Base-by-base conservation (phyloP, 2,888 invertebrate species). In the Ectemnius continuus region DNA sequence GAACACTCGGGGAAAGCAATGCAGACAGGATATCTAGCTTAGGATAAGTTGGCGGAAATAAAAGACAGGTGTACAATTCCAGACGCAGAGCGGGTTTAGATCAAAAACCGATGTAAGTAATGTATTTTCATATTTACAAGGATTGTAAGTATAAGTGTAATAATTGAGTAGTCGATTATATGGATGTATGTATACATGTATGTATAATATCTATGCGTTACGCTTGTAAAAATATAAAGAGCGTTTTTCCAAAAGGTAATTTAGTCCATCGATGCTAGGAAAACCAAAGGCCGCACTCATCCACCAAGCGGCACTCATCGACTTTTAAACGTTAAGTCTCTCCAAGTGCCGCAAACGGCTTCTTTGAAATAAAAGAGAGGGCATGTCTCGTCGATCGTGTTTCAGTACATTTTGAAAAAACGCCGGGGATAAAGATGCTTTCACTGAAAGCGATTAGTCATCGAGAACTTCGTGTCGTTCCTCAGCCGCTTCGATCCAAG, bases 361-460 rank as follows among this genome's bases (percentile, higher is more conserved):
- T 8, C 5, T 52, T 52, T 16, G 16, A 52, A 52, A 52, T 0
- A 14, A 14, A 14, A 14, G 11, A 52, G 13, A 14, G 16, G 16
- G n/a, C 4, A 14, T 52, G 48, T n/a, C 16, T 16, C 52, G 52
- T 52, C 8, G 36, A 36, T 82, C 81, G 84, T 85, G n/a, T n/a
- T n/a, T 80, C 78, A 85, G 78, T 83, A 80, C 79, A 81, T 86
- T 86, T 78, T 76, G 78, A 81, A 85, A 85, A 78, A 84, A 85
- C 82, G 81, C 80, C 77, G 75, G 73, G 74, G 73, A 73, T 86
- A 82, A 23, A 76, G 67, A 84, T 86, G 86, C 87, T 87, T 87
- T 87, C 87, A 87, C 80, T 86, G 87, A 87, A 87, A 87, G 87
- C 87, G 82, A 83, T 78, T 83, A 71, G 73, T 80, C 73, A 69